These are phyloP conservation scores for Falco peregrinus DNA, from an alignment of 2,797 vertebrate genomes.

Conservation along the genomic window DNA sequence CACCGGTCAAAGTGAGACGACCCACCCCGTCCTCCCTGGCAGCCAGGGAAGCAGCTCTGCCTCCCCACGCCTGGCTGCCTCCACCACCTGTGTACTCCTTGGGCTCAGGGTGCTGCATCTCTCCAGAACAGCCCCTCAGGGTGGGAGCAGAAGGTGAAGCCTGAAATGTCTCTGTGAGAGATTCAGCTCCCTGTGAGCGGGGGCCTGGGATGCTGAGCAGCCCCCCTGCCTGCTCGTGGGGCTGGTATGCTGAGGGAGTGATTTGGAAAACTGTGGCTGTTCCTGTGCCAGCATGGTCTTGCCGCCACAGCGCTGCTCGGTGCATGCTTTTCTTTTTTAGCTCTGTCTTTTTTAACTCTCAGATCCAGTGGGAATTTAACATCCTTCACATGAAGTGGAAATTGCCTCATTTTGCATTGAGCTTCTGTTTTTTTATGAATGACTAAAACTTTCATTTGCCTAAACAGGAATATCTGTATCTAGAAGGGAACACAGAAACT, in stretches of 20 bases:
- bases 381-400: not conserved
- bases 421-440: slow-evolving; percentile 46
- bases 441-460: not conserved
- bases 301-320: not conserved
- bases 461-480: not conserved
- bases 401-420: not conserved
- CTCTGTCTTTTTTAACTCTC: not conserved
- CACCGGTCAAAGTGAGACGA: not conserved
- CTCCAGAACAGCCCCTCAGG: not conserved
- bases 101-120: not conserved
- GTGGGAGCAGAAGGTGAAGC: not conserved
- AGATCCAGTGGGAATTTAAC: not conserved
- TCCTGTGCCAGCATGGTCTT: not conserved
- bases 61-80: not conserved
- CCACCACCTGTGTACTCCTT: fast-evolving
- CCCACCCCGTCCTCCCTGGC: fast-evolving
- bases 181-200: fast-evolving
- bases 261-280: fast-evolving
- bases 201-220: not conserved
- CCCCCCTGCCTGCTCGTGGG: too few relatives aligned
- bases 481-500: not conserved
- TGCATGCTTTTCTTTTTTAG: not conserved
- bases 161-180: fast-evolving
- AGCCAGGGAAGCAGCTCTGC: not conserved
- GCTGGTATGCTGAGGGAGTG: not conserved